Base-by-base conservation (phyloP, 2,113 vertebrate species). In the Panthera tigris region DNA sequence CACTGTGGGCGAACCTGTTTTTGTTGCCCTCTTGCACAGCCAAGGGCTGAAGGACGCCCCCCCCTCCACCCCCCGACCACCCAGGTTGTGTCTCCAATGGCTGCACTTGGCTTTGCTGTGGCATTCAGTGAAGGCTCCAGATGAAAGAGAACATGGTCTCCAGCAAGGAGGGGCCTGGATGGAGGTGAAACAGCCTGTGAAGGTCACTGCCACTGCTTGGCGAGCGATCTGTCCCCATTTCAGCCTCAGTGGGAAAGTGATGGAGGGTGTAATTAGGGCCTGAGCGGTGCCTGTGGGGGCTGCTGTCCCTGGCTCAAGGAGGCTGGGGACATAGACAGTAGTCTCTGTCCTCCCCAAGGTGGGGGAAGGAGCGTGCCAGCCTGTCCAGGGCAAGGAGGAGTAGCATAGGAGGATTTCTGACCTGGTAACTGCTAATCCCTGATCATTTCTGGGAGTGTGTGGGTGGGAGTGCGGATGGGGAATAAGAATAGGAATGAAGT, bases 241-340 rank as follows among this genome's bases (percentile, higher is more conserved):
- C 95, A 83, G 97, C 97, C 96, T 98, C 97, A 96, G 98, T 98
- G 90, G 94, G 94, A 97, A 98, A 98, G 97, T 93, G 98, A 97
- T 96, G 97, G 95, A 98, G 96, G 97, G 96, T 83, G 90, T 98
- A 97, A 98, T 98, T 97, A 98, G 97, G 97, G 91, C 94, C 91
- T 55, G 71, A 92, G 84, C 21, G 55, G 93, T 0, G 14, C 84
- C 96, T 57, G 29, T 66, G 65, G 95, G 91, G 73, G 94, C 91
- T 84, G 68, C 89, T 55, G 48, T 91, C 96, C 27, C 76, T 3
- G 3, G 76, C 23, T 97, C 89, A 86, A 91, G 80, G 92, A 96
- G 95, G 96, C 78, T 8, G 48, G 79, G 86, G 66, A 97, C 63
- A 18, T 6, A 52, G 78, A 41, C 9, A 0, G 7, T 0, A 7